Conservation (phyloP, 2,888 invertebrate species). For the Cacoxenus indagator region DNA sequence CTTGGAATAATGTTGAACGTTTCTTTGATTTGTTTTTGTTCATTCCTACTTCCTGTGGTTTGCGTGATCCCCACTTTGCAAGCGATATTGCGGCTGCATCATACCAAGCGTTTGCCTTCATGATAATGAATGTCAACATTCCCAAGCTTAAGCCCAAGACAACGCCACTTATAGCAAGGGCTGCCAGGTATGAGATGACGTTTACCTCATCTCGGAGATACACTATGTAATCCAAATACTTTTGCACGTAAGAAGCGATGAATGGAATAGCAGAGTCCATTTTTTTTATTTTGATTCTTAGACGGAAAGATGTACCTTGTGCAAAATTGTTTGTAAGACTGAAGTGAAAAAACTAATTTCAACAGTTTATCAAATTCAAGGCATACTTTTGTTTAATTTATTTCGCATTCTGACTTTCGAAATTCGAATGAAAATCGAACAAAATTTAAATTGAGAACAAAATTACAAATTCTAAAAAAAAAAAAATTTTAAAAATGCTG, state of each 20-base stretch:
- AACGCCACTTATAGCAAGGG: constrained; percentile 31
- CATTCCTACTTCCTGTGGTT: background rate
- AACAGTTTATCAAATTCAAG: no score
- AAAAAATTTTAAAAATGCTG: no score
- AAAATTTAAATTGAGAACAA: background rate
- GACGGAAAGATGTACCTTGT: no score
- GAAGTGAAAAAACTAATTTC: no score
- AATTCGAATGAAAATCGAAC: background rate
- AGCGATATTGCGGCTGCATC: background rate
- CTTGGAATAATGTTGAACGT: no score
- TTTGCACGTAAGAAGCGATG: constrained; percentile 23
- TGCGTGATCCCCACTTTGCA: background rate
- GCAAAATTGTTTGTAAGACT: no score
- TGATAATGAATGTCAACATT: background rate
- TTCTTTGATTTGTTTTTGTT: no score
- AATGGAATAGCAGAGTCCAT: background rate
- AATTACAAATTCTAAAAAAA: background rate
- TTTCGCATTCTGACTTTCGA: background rate
- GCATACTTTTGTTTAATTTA: background rate
- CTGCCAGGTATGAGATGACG: constrained; percentile 25
- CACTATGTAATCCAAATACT: constrained; percentile 36
- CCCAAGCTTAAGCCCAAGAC: constrained; percentile 37
- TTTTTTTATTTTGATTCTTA: background rate
- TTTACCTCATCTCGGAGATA: constrained; percentile 38
- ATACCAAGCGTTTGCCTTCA: background rate